Base-by-base conservation (phyloP, 2,888 invertebrate species). In the Ditylenchus weischeri region DNA sequence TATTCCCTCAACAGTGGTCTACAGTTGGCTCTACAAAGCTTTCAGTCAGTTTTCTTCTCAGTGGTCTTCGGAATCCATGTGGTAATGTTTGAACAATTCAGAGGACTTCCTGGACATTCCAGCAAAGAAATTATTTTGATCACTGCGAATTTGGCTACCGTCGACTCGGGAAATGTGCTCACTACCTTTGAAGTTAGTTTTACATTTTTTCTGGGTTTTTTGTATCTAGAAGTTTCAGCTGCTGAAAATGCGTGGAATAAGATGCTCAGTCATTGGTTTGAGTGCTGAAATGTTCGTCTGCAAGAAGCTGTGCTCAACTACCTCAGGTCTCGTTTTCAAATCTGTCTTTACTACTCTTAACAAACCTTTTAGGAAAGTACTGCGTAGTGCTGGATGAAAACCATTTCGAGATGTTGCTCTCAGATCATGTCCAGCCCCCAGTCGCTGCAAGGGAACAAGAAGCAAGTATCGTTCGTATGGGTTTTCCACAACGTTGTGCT, bases 1-100 rank as follows among this genome's bases (percentile, higher is more conserved):
- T 94, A 95, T 0, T 96, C 95, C 0, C 84, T 98, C 63, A 95
- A 98, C 86, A 98, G 98, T 84, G 90, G 93, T 0, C 85, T 98
- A 64, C 93, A 95, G 83, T 85, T 93, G 76, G 93, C 94, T 0
- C 85, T 90, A 15, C 88, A 90, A 77, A 90, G 91, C 0, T 87
- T 98, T 15, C 90, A 89, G 86, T 86, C 75, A 73, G 76, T 68
- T 38, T 50, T 36, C 11, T 23, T 62, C 49, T 18, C 19, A 19
- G 36, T 48, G 36, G 71, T 75, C 15, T 65, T 8, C 47, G 29
- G 29, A 2, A 29, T 5, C 29, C 2, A 5, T 29, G 29, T 29
- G 5, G 2, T 29, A 29, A 29, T 5, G 8, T 43, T 43, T 15
- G 43, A 43, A 3, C 15, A 43, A 13, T 68, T 63, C 72, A 86